phyloP scores from a whole-genome alignment of 2,797 vertebrate genomes.

The Phalanger gymnotis region DNA sequence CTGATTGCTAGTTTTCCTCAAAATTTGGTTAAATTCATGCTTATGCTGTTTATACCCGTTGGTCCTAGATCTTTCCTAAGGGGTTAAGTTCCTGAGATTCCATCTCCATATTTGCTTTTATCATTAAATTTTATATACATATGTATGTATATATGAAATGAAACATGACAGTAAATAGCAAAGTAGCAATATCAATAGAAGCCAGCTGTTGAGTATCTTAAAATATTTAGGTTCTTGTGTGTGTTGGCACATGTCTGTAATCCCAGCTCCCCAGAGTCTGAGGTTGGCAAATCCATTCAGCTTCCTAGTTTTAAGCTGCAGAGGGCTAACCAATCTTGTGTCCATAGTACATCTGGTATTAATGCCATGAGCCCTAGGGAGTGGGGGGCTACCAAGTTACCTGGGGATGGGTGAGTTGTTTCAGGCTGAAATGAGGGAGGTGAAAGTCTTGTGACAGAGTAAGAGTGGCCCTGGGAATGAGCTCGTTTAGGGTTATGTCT shows the following conservation, averaged over 20 bases:
- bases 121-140: not conserved
- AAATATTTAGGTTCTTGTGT: not conserved
- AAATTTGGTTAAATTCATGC: not conserved
- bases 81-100: not conserved
- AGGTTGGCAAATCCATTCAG: not conserved
- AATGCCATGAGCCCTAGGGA: not conserved
- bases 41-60: not conserved
- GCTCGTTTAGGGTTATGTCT: rapidly evolving
- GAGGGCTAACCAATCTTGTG: not conserved
- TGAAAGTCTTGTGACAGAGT: not conserved
- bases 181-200: not conserved
- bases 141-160: not conserved
- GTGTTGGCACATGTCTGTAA: not conserved
- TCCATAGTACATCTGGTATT: not conserved
- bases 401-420: not conserved
- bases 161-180: not conserved
- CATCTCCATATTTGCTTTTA: not conserved
- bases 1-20: not conserved
- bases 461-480: not conserved
- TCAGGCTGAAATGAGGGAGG: not conserved
- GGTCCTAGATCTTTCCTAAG: not conserved
- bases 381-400: not conserved
- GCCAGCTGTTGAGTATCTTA: not conserved
- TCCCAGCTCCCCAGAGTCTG: not conserved
- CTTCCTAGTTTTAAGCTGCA: not conserved